These are phyloP conservation scores for Cyphomyrus plagiostoma DNA, from an alignment of 2,113 vertebrate species.

Conservation along the genomic window DNA sequence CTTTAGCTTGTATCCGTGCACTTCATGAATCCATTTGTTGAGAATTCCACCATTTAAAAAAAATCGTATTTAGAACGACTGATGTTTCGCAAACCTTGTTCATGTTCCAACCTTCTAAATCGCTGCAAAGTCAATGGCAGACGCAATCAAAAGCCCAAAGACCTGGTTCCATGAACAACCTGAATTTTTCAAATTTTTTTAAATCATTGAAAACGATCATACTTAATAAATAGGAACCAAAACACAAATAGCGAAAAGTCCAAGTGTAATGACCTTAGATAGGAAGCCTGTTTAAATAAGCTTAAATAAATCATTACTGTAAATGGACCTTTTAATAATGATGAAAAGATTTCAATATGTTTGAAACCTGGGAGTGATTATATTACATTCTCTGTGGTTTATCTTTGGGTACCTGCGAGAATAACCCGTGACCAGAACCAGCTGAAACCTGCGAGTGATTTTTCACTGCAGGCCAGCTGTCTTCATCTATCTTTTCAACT, in stretches of 20 bases:
- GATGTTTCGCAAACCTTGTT: conserved; percentile 39
- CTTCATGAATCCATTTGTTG: conserved; percentile 18
- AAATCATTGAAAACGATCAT: not conserved
- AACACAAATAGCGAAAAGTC: conserved; percentile 28
- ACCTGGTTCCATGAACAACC: not conserved
- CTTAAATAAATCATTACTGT: conserved; percentile 47
- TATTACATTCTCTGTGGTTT: conserved; percentile 46
- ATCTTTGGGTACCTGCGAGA: conserved; percentile 50
- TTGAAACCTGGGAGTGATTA: conserved; percentile 25
- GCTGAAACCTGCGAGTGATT: conserved; percentile 57
- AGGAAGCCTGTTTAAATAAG: conserved; percentile 47
- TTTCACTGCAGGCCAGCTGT: conserved; percentile 50
- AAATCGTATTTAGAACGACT: conserved; percentile 33
- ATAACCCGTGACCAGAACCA: conserved; percentile 54
- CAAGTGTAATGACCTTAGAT: conserved; percentile 41
- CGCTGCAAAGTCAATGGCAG: not conserved
- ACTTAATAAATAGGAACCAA: not conserved
- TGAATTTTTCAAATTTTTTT: not conserved
- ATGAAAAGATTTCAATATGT: conserved; percentile 45
- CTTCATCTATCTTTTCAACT: conserved; percentile 41
- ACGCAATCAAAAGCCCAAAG: not conserved
- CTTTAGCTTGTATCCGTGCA: conserved; percentile 30
- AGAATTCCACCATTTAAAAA: conserved; percentile 37
- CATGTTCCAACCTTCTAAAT: not conserved
- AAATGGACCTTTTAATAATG: conserved; percentile 45